Conservation (phyloP, 2,888 invertebrate genomes). For the Urechis unicinctus region DNA sequence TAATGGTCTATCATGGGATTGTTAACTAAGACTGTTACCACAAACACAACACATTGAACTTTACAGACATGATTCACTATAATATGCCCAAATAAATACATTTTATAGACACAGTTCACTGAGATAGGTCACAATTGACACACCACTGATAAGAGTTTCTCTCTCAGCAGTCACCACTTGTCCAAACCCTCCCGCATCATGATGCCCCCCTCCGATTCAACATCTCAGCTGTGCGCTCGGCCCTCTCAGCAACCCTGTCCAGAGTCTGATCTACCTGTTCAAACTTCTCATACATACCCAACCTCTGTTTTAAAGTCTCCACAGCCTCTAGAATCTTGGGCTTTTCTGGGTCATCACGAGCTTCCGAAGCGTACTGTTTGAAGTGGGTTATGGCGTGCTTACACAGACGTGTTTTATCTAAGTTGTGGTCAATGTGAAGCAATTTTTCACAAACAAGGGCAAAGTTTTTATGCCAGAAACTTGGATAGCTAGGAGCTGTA, state of each 20-base stretch:
- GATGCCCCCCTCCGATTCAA: too few relatives aligned
- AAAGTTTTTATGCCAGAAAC: slow-evolving; percentile 44
- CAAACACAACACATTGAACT: too few relatives aligned
- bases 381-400: slow-evolving; percentile 22
- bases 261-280: slow-evolving; percentile 8
- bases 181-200: too few relatives aligned
- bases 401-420: slow-evolving; percentile 16
- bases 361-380: slow-evolving; percentile 16
- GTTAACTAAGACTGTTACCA: too few relatives aligned
- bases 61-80: too few relatives aligned
- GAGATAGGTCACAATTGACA: too few relatives aligned
- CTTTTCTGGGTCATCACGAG: slow-evolving; percentile 14
- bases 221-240: too few relatives aligned
- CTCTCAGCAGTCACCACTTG: too few relatives aligned
- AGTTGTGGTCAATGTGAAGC: slow-evolving; percentile 13
- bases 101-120: too few relatives aligned
- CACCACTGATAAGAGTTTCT: too few relatives aligned
- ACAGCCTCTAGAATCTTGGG: slow-evolving; percentile 18
- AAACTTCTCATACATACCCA: slow-evolving; percentile 9
- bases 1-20: too few relatives aligned
- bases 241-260: not conserved
- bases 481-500: slow-evolving; percentile 24
- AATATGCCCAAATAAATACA: too few relatives aligned
- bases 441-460: slow-evolving; percentile 30
- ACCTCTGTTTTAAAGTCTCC: slow-evolving; percentile 13